Evolutionary conservation across 2,797 vertebrate genomes (phyloP), one percentile per base, ranked within the genome.

Genomic region (Tokudaia muenninki): DNA sequence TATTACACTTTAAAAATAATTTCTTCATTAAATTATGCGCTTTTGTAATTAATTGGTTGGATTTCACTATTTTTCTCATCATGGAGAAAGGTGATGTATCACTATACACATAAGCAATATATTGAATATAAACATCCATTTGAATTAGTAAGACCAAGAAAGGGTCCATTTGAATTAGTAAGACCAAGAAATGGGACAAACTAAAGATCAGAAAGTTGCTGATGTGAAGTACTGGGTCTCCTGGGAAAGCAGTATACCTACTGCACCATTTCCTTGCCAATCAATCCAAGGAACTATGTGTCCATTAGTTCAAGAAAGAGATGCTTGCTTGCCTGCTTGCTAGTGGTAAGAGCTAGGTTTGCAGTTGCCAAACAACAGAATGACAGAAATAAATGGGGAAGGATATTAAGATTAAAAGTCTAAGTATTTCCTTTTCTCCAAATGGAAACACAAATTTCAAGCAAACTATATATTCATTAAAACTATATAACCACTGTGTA

Each of bases 251-350:
- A 96, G 93, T 34, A 47, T 19, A 96, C 37, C 87, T 95, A 96
- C 95, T 98, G 97, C 96, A 97, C 96, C 98, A 98, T 97, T 98
- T 98, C 98, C 92, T 98, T 97, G 94, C 17, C 98, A 98, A 96
- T 98, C 98, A 98, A 98, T 98, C 97, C 96, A 97, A 97, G 95
- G 90, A 98, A 91, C 97, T 96, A 95, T 96, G 97, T 44, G 75
- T 90, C 97, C 95, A 98, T 98, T 98, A 98, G 97, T 98, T 98
- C 97, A 92, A 95, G 98, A 97, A 98, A 94, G 97, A 98, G 96
- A 98, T 3, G 90, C 97, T 98, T 98, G 96, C 95, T 92, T 98
- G 98, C 93, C 93, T 77, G 29, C 77, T 98, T 98, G 98, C 98
- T 98, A 98, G 96, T 87, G 87, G 95, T 97, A 98, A 97, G 97